A percentile compares a stretch with the other conserved stretches of the same genome.
Conservation (phyloP, 2,113 vertebrate species). For the Prionailurus viverrinus region DNA sequence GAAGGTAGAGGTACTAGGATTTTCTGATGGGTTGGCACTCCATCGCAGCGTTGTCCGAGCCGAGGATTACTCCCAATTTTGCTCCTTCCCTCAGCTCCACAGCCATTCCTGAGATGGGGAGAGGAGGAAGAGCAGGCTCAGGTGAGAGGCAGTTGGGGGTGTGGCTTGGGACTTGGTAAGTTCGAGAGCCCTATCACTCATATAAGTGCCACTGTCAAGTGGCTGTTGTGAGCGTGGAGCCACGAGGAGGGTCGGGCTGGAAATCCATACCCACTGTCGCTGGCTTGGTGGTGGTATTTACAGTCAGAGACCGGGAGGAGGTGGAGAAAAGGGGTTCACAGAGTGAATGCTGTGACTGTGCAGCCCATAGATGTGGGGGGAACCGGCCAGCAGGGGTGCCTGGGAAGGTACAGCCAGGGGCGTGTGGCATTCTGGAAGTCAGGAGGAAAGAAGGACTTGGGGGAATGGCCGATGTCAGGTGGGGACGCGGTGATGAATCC, state of each 20-base stretch:
- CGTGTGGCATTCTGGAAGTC: rapidly evolving
- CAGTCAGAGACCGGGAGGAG: not conserved
- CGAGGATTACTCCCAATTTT: not conserved
- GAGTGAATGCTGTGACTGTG: not conserved
- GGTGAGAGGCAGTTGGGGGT: not conserved
- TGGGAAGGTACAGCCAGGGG: not conserved
- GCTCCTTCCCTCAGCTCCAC: not conserved
- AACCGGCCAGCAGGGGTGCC: rapidly evolving
- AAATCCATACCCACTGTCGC: rapidly evolving
- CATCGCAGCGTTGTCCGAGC: not conserved
- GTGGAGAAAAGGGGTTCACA: not conserved
- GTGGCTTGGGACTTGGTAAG: not conserved
- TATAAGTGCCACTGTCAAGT: rapidly evolving
- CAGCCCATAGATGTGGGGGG: not conserved
- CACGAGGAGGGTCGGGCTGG: not conserved
- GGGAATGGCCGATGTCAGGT: not conserved
- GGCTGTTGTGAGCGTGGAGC: not conserved
- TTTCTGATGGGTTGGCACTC: not conserved
- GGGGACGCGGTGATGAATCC: not conserved
- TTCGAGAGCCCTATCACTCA: not conserved
- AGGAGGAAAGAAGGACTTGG: not conserved
- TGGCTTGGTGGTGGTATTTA: not conserved
- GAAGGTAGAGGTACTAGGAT: not conserved
- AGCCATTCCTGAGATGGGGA: not conserved
- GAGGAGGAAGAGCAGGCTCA: not conserved